phyloP scores from a whole-genome alignment of 2,797 vertebrate species.

The Sebastes alutus region DNA sequence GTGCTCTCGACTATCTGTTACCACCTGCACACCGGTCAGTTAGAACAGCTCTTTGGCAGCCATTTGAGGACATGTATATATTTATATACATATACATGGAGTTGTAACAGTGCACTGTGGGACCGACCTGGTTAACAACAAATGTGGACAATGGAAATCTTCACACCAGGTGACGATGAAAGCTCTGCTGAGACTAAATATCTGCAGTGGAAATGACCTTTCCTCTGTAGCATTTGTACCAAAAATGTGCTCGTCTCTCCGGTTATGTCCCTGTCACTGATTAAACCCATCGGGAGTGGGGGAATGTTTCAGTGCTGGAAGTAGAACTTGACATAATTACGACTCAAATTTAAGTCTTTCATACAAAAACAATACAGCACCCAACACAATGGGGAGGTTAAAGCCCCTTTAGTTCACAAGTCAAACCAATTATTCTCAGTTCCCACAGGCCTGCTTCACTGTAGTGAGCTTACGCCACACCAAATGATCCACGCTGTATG shows the following conservation, averaged over 20 bases:
- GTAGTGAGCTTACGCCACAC: background rate
- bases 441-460: background rate
- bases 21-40: constrained; percentile 36
- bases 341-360: background rate
- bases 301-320: constrained; percentile 3
- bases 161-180: background rate
- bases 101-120: constrained; percentile 27
- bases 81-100: constrained; percentile 19
- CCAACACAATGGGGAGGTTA: background rate
- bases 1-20: constrained; percentile 30
- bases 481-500: background rate
- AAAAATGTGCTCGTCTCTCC: background rate
- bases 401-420: constrained; percentile 16
- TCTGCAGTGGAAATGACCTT: background rate
- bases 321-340: constrained; percentile 2
- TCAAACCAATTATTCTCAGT: constrained; percentile 1
- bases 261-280: constrained; percentile 12
- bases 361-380: constrained; percentile 11
- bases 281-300: background rate
- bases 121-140: background rate
- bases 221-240: background rate
- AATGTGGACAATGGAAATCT: background rate
- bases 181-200: constrained; percentile 5
- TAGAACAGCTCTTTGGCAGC: constrained; percentile 27
- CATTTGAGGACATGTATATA: constrained; percentile 14